Evolutionary conservation across 1,140 invertebrate species (phyloP), one percentile per base, ranked within the genome.

Genomic region (Brachionus rotundiformis): DNA sequence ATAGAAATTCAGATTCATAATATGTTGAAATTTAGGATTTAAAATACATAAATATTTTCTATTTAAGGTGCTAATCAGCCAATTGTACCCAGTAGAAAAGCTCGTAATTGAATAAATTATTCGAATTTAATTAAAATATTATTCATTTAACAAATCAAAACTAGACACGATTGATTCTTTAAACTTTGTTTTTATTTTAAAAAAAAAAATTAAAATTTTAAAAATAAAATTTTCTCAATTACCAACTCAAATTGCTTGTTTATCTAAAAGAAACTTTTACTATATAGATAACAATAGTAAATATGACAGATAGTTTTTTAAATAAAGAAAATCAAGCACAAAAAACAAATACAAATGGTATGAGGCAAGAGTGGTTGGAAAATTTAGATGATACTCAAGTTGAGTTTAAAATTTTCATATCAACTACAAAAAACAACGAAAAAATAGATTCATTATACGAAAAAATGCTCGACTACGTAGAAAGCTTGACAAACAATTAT

Each of bases 381-480:
- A 63, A 79, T 54, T 41, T 79, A 54, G 76, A 63, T 25, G 76
- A 79, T 13, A 27, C 76, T 19, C 76, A 79, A 63, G 47, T 79
- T 63, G 76, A 54, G 31, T 79, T 79, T 33, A 79, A 79, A 63
- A 79, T 79, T 27, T 79, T 79, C 33, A 36, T 79, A 31, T 36
- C 31, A 11, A 36, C 76, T 39, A 25, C 23, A 54, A 63, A 79
- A 39, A 59, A 63, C 16, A 31, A 36, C 19, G 0, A 79, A 61
- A 31, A 25, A 16, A 25, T 36, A 11, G 76, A 79, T 79, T 31
- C 54, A 59, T 11, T 79, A 4, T 73, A 73, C 41, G 36, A 73
- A 73, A 44, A 73, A 19, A 73, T 73, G 68, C 33, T 79, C 7
- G 76, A 79, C 33, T 79, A 59, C 36, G 31, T n/a, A 19, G n/a